Percentiles rank a stretch among this genome's conserved stretches.
Conservation (phyloP, 2,797 vertebrate species). For the Loris lydekkerianus region DNA sequence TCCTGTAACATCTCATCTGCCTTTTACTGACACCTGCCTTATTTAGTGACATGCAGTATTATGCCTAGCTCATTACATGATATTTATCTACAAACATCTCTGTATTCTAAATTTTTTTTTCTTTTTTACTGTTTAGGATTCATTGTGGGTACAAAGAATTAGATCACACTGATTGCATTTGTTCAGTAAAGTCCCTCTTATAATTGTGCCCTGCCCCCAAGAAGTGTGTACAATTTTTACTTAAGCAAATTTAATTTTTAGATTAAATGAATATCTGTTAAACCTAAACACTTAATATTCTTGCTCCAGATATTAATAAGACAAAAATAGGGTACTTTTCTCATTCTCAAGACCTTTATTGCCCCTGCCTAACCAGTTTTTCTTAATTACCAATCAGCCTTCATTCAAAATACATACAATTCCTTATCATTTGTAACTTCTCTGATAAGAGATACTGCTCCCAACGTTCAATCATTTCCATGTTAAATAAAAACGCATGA, state of each 20-base stretch:
- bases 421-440: constrained; percentile 11
- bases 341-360: neutral
- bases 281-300: neutral
- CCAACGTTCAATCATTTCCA: neutral
- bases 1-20: rapidly evolving
- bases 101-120: neutral
- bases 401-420: neutral
- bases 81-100: neutral
- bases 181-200: too few relatives aligned
- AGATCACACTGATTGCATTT: too few relatives aligned
- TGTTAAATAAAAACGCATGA: constrained; percentile 1
- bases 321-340: neutral
- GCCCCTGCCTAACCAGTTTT: neutral
- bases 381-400: neutral
- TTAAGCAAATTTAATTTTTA: neutral
- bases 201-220: too few relatives aligned
- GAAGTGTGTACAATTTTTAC: neutral
- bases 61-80: neutral
- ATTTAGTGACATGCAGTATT: neutral
- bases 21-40: neutral
- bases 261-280: neutral
- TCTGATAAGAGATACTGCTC: neutral
- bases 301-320: neutral
- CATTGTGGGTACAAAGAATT: too few relatives aligned
- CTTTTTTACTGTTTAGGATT: too few relatives aligned